Base-by-base conservation (phyloP, 2,797 vertebrate genomes). In the Paramormyrops hopkinsi region DNA sequence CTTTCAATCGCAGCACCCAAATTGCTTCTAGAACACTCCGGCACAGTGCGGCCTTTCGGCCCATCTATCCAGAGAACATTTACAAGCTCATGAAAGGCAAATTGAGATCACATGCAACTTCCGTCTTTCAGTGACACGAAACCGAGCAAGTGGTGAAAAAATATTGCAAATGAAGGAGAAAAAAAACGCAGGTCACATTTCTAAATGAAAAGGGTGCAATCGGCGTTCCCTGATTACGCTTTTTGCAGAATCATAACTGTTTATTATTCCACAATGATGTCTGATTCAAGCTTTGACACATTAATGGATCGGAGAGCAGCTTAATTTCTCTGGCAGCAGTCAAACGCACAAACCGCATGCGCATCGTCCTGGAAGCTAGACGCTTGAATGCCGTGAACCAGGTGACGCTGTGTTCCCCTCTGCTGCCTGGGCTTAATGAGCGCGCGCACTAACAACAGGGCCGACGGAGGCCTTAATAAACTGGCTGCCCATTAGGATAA, bases 51-150 rank as follows among this genome's bases (percentile, higher is more conserved):
- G 89, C 48, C 79, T 82, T 46, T 82, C 17, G 76, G 76, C 41
- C 2, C 69, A 69, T 90, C 90, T 73, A 89, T 88, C 90, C 91
- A 12, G 65, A 83, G 90, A 22, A 93, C 92, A 94, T 96, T 95
- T 95, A 95, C 88, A 93, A 94, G 92, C 92, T 94, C 92, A 94
- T 95, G 93, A 95, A 94, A 94, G 90, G 90, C 93, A 93, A 93
- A 93, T 92, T 93, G 91, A 92, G 90, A 91, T 92, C 88, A 92
- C 91, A 93, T 54, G n/a, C 88, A 89, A 90, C 90, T 91, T 89
- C 50, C 1, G 88, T 50, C 76, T 82, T 37, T 17, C 44, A n/a
- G 22, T 2, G 22, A 89, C 53, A n/a, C 3, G 11, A 33, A n/a
- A n/a, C 93, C 92, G 91, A 46, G 89, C 90, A 90, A 12, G 48